Percentiles rank a stretch among this genome's conserved stretches.
Conservation (phyloP, 2,888 invertebrate genomes). For the Cerastoderma edule region DNA sequence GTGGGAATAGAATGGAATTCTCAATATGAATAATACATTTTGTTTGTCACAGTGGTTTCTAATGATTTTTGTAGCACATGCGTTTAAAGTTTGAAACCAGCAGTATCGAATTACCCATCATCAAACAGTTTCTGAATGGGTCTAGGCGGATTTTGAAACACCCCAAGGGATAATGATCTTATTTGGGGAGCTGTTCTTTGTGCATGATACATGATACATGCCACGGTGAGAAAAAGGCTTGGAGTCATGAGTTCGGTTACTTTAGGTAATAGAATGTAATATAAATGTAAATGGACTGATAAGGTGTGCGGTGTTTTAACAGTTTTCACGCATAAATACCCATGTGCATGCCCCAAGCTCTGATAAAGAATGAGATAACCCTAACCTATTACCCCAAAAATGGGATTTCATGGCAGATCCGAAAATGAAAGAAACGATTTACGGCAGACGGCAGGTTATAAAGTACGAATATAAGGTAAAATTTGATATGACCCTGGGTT, state of each 20-base stretch:
- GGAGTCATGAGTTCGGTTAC: not conserved
- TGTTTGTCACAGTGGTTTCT: too few relatives aligned
- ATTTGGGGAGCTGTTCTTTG: not conserved
- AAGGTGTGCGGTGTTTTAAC: not conserved
- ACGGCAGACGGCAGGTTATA: too few relatives aligned
- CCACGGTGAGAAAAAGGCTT: slow-evolving; percentile 1
- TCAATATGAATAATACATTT: too few relatives aligned
- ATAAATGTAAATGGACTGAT: slow-evolving; percentile 15
- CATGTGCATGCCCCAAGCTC: not conserved
- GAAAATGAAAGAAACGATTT: not conserved
- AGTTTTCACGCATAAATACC: slow-evolving; percentile 15
- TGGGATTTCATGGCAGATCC: not conserved
- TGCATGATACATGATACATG: not conserved
- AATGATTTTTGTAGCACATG: too few relatives aligned
- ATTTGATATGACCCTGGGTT: not conserved
- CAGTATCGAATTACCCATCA: not conserved
- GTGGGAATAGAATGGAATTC: too few relatives aligned
- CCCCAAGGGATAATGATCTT: not conserved
- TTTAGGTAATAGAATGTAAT: slow-evolving; percentile 1
- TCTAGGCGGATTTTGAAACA: not conserved
- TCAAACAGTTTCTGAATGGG: not conserved
- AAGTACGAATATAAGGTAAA: not conserved
- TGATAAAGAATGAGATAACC: not conserved
- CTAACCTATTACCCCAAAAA: not conserved
- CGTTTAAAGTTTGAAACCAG: too few relatives aligned